Base-by-base conservation (phyloP, 2,113 vertebrate genomes). In the Hiodon alosoides region DNA sequence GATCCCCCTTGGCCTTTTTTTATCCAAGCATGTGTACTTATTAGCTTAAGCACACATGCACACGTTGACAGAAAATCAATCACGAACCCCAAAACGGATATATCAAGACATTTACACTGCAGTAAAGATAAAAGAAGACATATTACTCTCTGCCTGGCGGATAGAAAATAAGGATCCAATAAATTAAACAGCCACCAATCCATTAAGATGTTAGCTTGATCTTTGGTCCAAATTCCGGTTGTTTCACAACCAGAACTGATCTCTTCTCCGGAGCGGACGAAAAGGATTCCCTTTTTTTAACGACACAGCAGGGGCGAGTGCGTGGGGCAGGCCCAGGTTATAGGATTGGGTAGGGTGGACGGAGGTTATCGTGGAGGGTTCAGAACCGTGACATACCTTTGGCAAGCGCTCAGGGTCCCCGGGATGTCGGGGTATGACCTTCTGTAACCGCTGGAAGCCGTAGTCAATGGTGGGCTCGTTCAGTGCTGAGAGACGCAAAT, bases 391-490 rank as follows among this genome's bases (percentile, higher is more conserved):
- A 10, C 74, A 80, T 91, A 97, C 96, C 96, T 98, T 98, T 9
- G 96, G 96, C 86, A 98, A 84, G 85, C 95, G 92, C 82, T 98
- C 96, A 0, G 96, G 96, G 77, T 98, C 96, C 47, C 96, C 96
- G 0, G 96, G 96, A 78, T 98, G 96, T 73, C 96, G 92, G 5
- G 96, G 96, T 79, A 98, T 96, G 77, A 98, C 96, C 79, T 98
- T 98, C 76, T 98, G 96, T 84, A 98, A 92, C 78, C 96, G 93
- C 86, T 98, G 96, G 90, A 98, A 98, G 62, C 96, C 96, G 0
- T 98, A 98, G 84, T 98, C 96, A 71, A 98, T 98, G 86, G 96
- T 98, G 55, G 96, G 96, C 83, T 98, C 96, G 75, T 98, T 98
- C 89, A 98, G 83, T 61, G 96, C 96, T 98, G 89, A 76, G 87